A percentile compares a stretch with the other conserved stretches of the same genome.
Conservation (phyloP, 2,113 vertebrate genomes). For the Eclectus roratus region DNA sequence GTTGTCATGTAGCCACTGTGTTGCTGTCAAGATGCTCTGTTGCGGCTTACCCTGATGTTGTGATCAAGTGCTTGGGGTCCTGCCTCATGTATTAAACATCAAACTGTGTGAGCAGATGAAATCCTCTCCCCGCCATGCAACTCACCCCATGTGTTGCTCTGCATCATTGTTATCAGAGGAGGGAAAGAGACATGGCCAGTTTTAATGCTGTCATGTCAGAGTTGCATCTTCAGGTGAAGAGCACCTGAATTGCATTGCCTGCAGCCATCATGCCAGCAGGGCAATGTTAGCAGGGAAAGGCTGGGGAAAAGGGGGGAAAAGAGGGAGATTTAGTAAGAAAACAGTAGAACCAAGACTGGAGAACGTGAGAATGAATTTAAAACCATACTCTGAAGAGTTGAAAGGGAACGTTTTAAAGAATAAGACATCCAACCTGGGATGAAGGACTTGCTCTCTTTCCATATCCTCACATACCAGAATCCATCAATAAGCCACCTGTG, state of each 20-base stretch:
- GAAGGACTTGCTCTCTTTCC: neutral
- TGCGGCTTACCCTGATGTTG: neutral
- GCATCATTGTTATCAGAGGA: neutral
- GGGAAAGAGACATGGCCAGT: rapidly evolving
- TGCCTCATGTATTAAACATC: conserved; percentile 2
- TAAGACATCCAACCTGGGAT: neutral
- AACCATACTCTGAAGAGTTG: neutral
- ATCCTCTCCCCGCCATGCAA: neutral
- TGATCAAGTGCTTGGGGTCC: neutral
- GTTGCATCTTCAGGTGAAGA: rapidly evolving
- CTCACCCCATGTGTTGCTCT: neutral
- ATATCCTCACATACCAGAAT: neutral
- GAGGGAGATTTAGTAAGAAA: neutral
- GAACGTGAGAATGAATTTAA: neutral
- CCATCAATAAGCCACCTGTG: neutral
- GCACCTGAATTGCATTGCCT: rapidly evolving
- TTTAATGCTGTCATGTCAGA: neutral
- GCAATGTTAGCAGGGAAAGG: neutral
- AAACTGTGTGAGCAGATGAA: neutral
- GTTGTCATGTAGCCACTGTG: neutral
- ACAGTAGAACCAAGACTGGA: neutral
- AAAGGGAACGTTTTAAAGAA: neutral
- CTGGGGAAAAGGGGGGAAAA: neutral
- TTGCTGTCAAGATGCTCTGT: neutral
- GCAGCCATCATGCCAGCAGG: neutral